Percentiles rank a stretch among this genome's conserved stretches.
Conservation (phyloP, 2,113 vertebrate species). For the Cottus gobio region DNA sequence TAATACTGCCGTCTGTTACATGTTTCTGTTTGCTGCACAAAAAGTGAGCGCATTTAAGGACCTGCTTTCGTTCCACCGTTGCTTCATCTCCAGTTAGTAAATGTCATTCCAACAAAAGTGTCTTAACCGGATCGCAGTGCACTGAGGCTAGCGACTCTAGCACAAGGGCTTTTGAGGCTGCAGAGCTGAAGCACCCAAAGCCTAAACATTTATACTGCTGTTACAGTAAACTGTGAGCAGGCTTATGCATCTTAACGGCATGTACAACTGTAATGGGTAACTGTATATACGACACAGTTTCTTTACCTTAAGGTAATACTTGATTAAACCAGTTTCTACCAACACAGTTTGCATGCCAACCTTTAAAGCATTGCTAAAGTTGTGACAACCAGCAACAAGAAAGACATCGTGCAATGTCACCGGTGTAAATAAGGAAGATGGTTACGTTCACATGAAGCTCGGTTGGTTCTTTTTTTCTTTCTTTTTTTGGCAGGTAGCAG, state of each 20-base stretch:
- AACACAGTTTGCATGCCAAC: conserved; percentile 7
- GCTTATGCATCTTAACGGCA: conserved; percentile 50
- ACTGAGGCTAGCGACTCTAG: conserved; percentile 25
- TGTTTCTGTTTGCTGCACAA: conserved; percentile 24
- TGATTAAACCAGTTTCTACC: conserved; percentile 19
- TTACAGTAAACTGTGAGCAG: conserved; percentile 59
- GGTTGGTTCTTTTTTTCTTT: conserved; percentile 10
- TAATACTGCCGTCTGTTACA: conserved; percentile 21
- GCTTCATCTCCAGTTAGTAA: neutral
- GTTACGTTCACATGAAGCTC: conserved; percentile 6
- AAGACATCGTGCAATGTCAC: conserved; percentile 23
- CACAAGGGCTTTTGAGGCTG: conserved; percentile 58
- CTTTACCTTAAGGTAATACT: conserved; percentile 18
- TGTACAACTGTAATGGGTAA: conserved; percentile 9
- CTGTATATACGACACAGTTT: neutral
- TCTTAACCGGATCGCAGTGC: conserved; percentile 52
- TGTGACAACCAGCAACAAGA: conserved; percentile 34
- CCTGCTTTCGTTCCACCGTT: neutral
- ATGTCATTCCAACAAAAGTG: conserved; percentile 49
- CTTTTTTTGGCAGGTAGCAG: neutral
- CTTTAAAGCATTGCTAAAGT: conserved; percentile 4
- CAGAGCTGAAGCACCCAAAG: conserved; percentile 31
- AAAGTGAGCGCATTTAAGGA: neutral
- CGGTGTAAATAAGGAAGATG: conserved; percentile 35
- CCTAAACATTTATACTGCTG: conserved; percentile 36